phyloP scores from a whole-genome alignment of 2,113 vertebrate genomes.

The Grantiella picta region DNA sequence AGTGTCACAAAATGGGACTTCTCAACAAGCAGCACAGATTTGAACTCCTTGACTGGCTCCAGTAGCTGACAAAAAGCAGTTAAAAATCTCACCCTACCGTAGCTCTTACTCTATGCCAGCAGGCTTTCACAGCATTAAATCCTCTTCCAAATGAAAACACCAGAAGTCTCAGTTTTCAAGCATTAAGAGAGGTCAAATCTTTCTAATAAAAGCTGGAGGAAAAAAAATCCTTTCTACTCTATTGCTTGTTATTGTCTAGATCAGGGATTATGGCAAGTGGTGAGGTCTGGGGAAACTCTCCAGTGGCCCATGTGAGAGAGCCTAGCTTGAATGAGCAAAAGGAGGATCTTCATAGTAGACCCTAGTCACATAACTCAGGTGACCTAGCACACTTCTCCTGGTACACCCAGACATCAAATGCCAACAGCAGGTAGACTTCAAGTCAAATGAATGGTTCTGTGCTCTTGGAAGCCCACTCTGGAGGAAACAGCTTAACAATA shows the following conservation, averaged over 20 bases:
- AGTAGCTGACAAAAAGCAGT: background rate
- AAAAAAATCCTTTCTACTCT: background rate
- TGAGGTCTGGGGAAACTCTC: background rate
- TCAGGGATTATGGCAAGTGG: background rate
- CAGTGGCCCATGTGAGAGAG: rapidly evolving
- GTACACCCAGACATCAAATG: rapidly evolving
- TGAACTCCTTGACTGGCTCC: background rate
- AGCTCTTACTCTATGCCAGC: background rate
- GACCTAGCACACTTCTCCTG: background rate
- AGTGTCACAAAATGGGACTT: background rate
- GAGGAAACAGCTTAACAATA: background rate
- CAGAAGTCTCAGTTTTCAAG: background rate
- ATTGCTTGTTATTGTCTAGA: background rate
- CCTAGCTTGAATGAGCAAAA: background rate
- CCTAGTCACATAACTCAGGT: background rate
- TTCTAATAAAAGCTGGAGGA: background rate
- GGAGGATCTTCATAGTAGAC: background rate
- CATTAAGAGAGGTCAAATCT: background rate
- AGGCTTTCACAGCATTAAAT: background rate
- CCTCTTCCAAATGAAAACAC: background rate
- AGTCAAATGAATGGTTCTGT: background rate
- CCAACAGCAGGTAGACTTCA: background rate
- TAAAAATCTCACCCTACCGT: background rate
- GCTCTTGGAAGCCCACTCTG: background rate
- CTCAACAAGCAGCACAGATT: background rate